Percentiles rank a stretch among this genome's conserved stretches.
phyloP scores from a whole-genome alignment of 2,888 invertebrate genomes.

The Coenonympha glycerion region DNA sequence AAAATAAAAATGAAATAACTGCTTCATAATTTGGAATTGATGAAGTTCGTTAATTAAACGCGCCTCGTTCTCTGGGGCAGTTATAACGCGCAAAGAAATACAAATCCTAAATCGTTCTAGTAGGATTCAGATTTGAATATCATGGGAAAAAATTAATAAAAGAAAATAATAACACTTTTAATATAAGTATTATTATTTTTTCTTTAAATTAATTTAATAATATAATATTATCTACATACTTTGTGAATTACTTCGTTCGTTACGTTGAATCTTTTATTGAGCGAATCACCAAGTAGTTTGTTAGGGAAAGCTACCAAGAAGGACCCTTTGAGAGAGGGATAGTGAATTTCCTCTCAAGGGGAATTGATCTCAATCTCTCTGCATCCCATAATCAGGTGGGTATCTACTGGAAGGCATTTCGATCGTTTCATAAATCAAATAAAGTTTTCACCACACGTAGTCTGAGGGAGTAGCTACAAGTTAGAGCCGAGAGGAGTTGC shows the following conservation, averaged over 20 bases:
- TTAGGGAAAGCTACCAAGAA: too few relatives aligned
- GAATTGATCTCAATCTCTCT: too few relatives aligned
- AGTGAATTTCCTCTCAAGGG: too few relatives aligned
- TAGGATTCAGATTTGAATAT: background rate
- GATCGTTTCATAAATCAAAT: slow-evolving; percentile 9
- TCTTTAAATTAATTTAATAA: too few relatives aligned
- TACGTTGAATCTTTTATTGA: too few relatives aligned
- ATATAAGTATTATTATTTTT: too few relatives aligned
- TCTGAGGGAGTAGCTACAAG: background rate
- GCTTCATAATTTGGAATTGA: slow-evolving; percentile 24
- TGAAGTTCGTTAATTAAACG: slow-evolving; percentile 21
- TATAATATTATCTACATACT: too few relatives aligned
- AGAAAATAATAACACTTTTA: background rate
- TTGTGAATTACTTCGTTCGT: too few relatives aligned
- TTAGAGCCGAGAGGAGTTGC: background rate
- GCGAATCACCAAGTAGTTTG: too few relatives aligned
- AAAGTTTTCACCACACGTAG: slow-evolving; percentile 4
- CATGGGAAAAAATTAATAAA: background rate
- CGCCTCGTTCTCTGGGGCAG: slow-evolving; percentile 2
- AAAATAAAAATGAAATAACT: slow-evolving; percentile 23
- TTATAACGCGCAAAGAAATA: background rate
- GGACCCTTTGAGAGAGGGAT: too few relatives aligned
- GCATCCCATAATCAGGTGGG: too few relatives aligned
- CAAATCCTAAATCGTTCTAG: background rate
- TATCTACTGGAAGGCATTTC: too few relatives aligned